Evolutionary conservation across 2,888 invertebrate genomes (phyloP).

Genomic region (Acrobasis consociella): DNA sequence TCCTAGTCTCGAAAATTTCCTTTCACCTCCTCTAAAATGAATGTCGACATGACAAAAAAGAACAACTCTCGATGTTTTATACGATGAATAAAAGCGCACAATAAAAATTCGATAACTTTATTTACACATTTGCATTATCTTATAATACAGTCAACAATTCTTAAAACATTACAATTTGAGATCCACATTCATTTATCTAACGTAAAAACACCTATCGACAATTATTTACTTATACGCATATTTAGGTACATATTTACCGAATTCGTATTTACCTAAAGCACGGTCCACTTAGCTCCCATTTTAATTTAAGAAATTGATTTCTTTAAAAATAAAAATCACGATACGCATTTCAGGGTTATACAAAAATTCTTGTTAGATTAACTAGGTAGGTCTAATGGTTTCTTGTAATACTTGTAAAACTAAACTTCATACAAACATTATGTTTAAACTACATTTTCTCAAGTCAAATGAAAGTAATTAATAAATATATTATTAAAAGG

Average conservation of each 20-base stretch:
- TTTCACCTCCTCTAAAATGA: no score
- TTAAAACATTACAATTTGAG: constrained; percentile 72
- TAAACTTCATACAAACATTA: no score
- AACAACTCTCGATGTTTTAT: no score
- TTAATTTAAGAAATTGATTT: constrained; percentile 4
- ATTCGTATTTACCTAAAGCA: constrained; percentile 49
- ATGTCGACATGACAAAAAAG: no score
- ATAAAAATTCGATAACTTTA: constrained; percentile 79
- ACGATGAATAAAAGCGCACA: constrained; percentile 39
- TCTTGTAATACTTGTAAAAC: no score
- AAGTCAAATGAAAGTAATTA: no score
- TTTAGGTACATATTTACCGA: constrained; percentile 52
- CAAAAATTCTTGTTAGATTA: no score
- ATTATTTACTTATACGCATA: constrained; percentile 36
- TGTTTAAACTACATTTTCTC: no score
- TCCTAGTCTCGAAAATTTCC: no score
- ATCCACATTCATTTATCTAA: constrained; percentile 79
- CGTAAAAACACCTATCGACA: constrained; percentile 75
- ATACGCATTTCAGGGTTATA: neutral
- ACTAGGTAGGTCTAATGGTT: no score
- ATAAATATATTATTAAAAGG: no score
- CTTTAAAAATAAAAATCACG: neutral
- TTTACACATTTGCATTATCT: constrained; percentile 81
- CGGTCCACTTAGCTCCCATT: constrained; percentile 37
- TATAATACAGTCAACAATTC: constrained; percentile 81